Base-by-base conservation (phyloP, 2,888 invertebrate species). In the Ichneumoninae sp. region DNA sequence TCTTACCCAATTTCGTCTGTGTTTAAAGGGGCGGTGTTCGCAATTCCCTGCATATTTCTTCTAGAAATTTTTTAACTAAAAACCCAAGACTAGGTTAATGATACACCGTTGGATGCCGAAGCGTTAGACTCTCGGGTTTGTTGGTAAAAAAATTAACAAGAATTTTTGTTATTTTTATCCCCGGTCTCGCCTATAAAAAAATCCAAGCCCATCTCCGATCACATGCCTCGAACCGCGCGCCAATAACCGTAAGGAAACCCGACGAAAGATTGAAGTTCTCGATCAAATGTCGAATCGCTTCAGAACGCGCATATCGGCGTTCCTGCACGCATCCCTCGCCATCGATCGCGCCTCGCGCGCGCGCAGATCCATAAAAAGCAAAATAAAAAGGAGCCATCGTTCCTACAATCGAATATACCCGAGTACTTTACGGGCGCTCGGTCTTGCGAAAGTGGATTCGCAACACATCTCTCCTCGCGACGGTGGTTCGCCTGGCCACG, bases 391-490 rank as follows among this genome's bases (percentile, higher is more conserved):
- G 54, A 71, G 70, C 66, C 57, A 47, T 44, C 57, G 75, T 79
- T 71, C 44, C 82, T 66, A 47, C 57, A 84, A 84, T 82, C 79
- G 82, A 79, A 79, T 66, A 68, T 54, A 80, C 33, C 13, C 26
- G 78, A 80, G 68, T 57, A 36, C 33, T 52, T 60, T 47, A 47
- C 65, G 26, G 10, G 7, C 10, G 40, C 10, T 54, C 33, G 30
- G 74, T 40, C 76, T 84, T 84, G 82, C 84, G 84, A 82, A 84
- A 84, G 82, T 76, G 71, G 2, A 84, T 80, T 84, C 72, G 82
- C 71, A 84, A 84, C 76, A 54, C 75, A 72, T 79, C 71, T 78
- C 54, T 72, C 79, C 26, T 52, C 57, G 80, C 77, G 84, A 71
- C 71, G 75, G 70, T 75, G 44, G 79, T 60, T 60, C 70, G 65